These are phyloP conservation scores for Odontophorus gujanensis DNA, from an alignment of 2,113 vertebrate genomes.

Conservation along the genomic window DNA sequence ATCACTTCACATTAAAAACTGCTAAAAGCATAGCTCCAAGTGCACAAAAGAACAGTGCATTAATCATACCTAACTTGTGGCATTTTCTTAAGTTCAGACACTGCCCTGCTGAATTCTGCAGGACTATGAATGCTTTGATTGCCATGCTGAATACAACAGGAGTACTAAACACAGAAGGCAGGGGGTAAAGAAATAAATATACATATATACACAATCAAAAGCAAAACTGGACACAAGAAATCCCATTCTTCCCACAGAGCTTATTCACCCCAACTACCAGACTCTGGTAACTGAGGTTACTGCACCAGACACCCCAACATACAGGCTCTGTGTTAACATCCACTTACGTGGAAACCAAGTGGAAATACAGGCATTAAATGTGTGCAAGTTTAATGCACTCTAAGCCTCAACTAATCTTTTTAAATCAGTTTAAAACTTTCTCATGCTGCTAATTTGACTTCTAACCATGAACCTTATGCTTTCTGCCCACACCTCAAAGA, in stretches of 20 bases:
- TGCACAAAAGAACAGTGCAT: neutral
- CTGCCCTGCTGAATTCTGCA: neutral
- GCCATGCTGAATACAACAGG: neutral
- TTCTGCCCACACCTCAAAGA: neutral
- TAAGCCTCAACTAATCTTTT: rapidly evolving
- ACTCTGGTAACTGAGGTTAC: no score
- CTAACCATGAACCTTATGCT: rapidly evolving
- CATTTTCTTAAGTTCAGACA: neutral
- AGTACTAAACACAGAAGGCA: neutral
- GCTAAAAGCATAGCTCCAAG: neutral
- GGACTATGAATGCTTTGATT: neutral
- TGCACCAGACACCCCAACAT: no score
- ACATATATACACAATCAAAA: no score
- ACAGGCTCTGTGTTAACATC: rapidly evolving
- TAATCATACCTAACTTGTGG: neutral
- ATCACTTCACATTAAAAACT: neutral
- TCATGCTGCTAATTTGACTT: neutral
- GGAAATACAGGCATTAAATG: neutral
- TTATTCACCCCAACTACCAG: neutral
- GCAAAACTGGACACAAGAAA: neutral
- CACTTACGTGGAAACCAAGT: neutral
- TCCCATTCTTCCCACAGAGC: rapidly evolving
- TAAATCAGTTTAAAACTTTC: neutral
- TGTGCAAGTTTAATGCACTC: neutral
- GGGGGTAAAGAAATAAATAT: neutral